These are phyloP conservation scores for Bombus picipes DNA, from an alignment of 1,140 invertebrate species.

Conservation along the genomic window DNA sequence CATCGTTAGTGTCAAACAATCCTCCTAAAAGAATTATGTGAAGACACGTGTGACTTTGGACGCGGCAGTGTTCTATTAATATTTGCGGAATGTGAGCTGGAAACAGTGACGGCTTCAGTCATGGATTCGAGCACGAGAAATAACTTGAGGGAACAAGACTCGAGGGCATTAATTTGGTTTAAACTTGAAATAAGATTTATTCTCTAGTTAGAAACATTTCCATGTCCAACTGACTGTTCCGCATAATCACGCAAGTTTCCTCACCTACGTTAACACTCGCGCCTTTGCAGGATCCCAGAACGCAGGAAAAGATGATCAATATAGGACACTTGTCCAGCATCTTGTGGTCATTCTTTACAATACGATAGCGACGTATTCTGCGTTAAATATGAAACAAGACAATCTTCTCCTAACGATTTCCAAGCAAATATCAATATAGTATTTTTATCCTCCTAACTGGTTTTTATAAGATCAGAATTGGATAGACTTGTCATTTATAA, in stretches of 20 bases:
- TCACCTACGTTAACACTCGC: conserved; percentile 58
- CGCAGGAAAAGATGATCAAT: conserved; percentile 51
- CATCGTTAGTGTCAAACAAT: conserved; percentile 67
- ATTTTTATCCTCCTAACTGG: no score
- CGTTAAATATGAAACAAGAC: neutral
- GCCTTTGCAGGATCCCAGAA: conserved; percentile 38
- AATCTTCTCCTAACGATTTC: neutral
- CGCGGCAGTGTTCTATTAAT: conserved; percentile 11
- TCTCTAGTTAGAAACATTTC: neutral
- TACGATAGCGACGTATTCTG: no score
- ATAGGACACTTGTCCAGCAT: conserved; percentile 60
- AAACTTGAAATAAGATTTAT: neutral
- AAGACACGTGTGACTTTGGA: neutral
- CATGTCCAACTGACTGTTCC: neutral
- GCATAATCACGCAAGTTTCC: neutral
- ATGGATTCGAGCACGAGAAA: no score
- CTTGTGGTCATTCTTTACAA: conserved; percentile 55
- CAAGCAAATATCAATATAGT: neutral
- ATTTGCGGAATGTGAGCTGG: neutral
- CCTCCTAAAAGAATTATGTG: conserved; percentile 57
- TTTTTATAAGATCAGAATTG: no score
- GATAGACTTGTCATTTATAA: no score
- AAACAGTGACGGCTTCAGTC: neutral
- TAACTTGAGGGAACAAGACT: neutral
- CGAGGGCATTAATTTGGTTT: neutral